Percentiles rank a stretch among this genome's conserved stretches.
Evolutionary conservation across 1,140 invertebrate genomes (phyloP).

Genomic region (Bombus huntii): DNA sequence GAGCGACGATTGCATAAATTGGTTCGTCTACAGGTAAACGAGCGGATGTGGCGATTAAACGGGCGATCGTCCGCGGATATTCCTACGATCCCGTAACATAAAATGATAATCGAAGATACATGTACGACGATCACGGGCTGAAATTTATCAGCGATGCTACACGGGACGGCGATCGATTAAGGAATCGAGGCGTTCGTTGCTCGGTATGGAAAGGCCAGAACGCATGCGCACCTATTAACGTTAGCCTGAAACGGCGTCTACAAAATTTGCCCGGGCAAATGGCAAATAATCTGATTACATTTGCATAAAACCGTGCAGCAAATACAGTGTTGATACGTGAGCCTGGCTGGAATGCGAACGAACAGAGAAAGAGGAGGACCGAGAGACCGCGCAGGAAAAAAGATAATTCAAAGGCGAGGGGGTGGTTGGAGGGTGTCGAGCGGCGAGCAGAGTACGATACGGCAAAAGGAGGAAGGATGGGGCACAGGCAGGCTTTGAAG

Average conservation of each 20-base stretch:
- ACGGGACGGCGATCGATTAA: constrained; percentile 49
- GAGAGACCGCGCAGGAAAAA: constrained; percentile 4
- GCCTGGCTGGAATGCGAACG: not conserved
- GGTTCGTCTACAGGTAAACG: not conserved
- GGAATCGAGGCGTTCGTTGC: constrained; percentile 54
- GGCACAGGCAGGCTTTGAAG: constrained; percentile 7
- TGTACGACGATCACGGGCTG: not conserved
- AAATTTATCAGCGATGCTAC: constrained; percentile 48
- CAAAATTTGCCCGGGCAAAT: constrained; percentile 51
- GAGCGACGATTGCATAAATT: not conserved
- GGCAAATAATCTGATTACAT: constrained; percentile 71
- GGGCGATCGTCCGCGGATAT: not conserved
- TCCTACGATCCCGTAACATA: not conserved
- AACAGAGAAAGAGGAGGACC: not conserved
- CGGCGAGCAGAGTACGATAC: constrained; percentile 26
- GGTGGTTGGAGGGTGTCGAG: constrained; percentile 3
- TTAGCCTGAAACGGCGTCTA: constrained; percentile 38
- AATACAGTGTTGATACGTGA: constrained; percentile 61
- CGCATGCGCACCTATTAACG: constrained; percentile 52
- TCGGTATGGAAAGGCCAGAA: not conserved
- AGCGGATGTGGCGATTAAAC: not conserved
- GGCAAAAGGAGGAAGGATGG: constrained; percentile 57
- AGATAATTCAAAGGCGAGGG: constrained; percentile 33
- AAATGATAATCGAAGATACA: constrained; percentile 53
- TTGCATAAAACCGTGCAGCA: constrained; percentile 66